Base-by-base conservation (phyloP, 2,113 vertebrate species). In the Atlantisia rogersi region DNA sequence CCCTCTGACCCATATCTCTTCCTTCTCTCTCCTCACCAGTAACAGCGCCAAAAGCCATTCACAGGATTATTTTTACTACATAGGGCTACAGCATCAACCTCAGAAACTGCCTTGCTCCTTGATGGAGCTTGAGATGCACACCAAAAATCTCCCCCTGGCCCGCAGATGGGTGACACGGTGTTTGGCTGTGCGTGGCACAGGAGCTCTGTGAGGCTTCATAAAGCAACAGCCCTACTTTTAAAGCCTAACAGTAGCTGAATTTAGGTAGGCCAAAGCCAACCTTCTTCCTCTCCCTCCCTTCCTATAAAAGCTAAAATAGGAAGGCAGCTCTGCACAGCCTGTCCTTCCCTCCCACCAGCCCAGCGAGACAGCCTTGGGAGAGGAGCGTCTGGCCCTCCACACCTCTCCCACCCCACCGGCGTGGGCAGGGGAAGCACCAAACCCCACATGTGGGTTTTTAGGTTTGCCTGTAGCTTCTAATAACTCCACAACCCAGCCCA, bases 111-210 rank as follows among this genome's bases (percentile, higher is more conserved):
- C 59, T 46, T 62, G 52, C 52, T 74, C 39, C 22, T 1, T 21
- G 48, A 48, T 6, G 46, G 26, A 85, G 31, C 16, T 12, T 1
- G 5, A 46, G 81, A 32, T 6, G 13, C 37, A 12, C 56, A 48
- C 6, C 58, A 62, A 31, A 74, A 52, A 79, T 17, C 37, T 16
- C 52, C 31, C 53, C 18, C 71, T 3, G 8, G 50, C 17, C 13
- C 1, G 2, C 50, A 37, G 40, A 67, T 21, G 8, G 18, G 46
- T 5, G 0, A n/a, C 46, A 22, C 28, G 1, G 14, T 12, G 8
- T 1, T 0, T 1, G 24, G 37, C 55, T 22, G 29, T 3, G 37
- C 25, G 2, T 0, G 2, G 56, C 62, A 29, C 3, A 0, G 26
- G 58, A 70, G 56, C 22, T 26, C 73, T 40, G 35, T 2, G 1